Evolutionary conservation across 2,797 vertebrate genomes (phyloP), one percentile per base, ranked within the genome.

Genomic region (Lepidocolaptes lacrymiger): DNA sequence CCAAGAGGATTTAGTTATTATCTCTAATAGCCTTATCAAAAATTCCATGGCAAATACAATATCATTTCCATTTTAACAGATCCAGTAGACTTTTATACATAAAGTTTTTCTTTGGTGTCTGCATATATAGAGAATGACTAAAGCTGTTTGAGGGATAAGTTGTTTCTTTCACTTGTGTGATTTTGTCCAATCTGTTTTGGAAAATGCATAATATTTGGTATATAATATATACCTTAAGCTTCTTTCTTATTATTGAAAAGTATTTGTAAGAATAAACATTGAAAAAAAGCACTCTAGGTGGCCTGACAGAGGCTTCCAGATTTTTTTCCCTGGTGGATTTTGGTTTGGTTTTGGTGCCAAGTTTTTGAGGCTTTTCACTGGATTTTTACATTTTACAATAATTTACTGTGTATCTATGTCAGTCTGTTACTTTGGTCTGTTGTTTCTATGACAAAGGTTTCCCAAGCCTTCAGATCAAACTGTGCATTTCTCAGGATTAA

Each of bases 1-100:
- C 89, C 10, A 46, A 44, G 36, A 89, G 28, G 66, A 66, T 67
- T 88, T 82, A 80, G 61, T 71, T 73, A 68, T 72, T 92, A 61
- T 66, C 76, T 93, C 80, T 91, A 91, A 85, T 79, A 73, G 81
- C 24, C 30, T 82, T 73, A 85, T 68, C 26, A 87, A 89, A 75
- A 91, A 77, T 61, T 85, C 68, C 67, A 6, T 72, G 71, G 67
- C 56, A 91, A 77, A 22, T 44, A 34, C n/a, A 81, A 37, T 73
- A 68, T 21, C n/a, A 68, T 85, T 87, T 81, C 36, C 41, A 72
- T 94, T 85, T 91, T 62, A 74, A 68, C 61, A 83, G 67, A 77
- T 67, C 15, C 49, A 68, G 10, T 32, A 24, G 54, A 54, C 26
- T 52, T 67, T 49, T 64, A 51, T 61, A 58, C 28, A 44, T 92